phyloP scores from a whole-genome alignment of 2,797 vertebrate genomes.

The Cyprinella venusta region DNA sequence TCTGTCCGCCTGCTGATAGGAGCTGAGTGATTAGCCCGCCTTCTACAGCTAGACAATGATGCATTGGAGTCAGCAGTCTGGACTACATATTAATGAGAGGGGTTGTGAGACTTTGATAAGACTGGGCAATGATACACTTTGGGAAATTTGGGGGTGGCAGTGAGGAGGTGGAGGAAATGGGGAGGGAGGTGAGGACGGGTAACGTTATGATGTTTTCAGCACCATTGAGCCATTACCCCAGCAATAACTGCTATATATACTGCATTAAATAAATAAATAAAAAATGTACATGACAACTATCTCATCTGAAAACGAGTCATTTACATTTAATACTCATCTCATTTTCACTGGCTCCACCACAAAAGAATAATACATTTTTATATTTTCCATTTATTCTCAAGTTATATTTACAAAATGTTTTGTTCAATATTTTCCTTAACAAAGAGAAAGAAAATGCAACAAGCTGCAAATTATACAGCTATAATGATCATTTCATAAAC shows the following conservation, averaged over 20 bases:
- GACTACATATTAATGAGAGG: slow-evolving; percentile 92
- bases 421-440: background rate
- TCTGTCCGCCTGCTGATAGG: slow-evolving; percentile 92
- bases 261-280: background rate
- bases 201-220: slow-evolving; percentile 15
- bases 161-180: background rate
- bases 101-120: slow-evolving; percentile 92
- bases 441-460: background rate
- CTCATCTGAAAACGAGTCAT: background rate
- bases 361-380: background rate
- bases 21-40: slow-evolving; percentile 91
- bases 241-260: background rate
- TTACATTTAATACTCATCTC: slow-evolving; percentile 5
- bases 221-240: slow-evolving; percentile 15
- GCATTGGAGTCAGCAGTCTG: slow-evolving; percentile 80
- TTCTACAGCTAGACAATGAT: slow-evolving; percentile 90
- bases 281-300: background rate
- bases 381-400: background rate
- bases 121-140: slow-evolving; percentile 76
- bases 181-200: slow-evolving; percentile 35
- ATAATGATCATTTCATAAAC: background rate
- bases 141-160: slow-evolving; percentile 70
- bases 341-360: slow-evolving; percentile 7
- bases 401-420: background rate
- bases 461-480: background rate